phyloP scores from a whole-genome alignment of 53 echinoderm and acorn worm genomes.

The Zoroaster sp. region DNA sequence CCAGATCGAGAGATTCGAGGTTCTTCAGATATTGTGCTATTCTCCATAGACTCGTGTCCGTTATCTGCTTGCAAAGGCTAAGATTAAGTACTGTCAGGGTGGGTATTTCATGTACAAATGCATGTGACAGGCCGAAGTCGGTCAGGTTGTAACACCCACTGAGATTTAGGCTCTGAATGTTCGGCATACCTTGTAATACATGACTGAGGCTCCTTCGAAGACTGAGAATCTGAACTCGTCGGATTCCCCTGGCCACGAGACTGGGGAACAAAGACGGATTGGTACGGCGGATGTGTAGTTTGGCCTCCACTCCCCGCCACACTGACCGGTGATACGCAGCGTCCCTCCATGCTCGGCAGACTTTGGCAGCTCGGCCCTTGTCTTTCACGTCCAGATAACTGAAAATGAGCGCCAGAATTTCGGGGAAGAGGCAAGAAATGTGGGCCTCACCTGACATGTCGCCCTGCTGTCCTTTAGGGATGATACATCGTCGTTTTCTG shows the following conservation, averaged over 20 bases:
- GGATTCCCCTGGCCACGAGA: constrained; percentile 91
- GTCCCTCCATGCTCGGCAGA: constrained; percentile 96
- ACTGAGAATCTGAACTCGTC: constrained; percentile 95
- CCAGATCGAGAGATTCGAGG: constrained; percentile 88
- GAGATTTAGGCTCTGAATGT: constrained; percentile 93
- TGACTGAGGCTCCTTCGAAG: constrained; percentile 94
- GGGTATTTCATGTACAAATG: constrained; percentile 87
- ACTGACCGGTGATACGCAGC: constrained; percentile 97
- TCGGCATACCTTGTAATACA: constrained; percentile 95
- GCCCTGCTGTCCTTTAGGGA: constrained; percentile 29
- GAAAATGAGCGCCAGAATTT: constrained; percentile 98
- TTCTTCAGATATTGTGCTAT: constrained; percentile 93
- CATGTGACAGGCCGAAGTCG: constrained; percentile 92
- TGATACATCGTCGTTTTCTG: constrained; percentile 38
- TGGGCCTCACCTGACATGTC: constrained; percentile 83
- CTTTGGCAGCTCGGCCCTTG: constrained; percentile 95
- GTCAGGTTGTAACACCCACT: constrained; percentile 99
- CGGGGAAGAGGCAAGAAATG: constrained; percentile 98
- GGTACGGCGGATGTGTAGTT: constrained; percentile 87
- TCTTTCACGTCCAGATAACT: constrained; percentile 97
- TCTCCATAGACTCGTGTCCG: constrained; percentile 89
- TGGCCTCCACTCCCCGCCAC: constrained; percentile 99
- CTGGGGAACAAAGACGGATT: constrained; percentile 99
- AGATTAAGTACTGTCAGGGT: constrained; percentile 96
- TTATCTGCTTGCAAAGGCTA: constrained; percentile 99